phyloP scores from a whole-genome alignment of 2,113 vertebrate species.

The Alaudala cheleensis region DNA sequence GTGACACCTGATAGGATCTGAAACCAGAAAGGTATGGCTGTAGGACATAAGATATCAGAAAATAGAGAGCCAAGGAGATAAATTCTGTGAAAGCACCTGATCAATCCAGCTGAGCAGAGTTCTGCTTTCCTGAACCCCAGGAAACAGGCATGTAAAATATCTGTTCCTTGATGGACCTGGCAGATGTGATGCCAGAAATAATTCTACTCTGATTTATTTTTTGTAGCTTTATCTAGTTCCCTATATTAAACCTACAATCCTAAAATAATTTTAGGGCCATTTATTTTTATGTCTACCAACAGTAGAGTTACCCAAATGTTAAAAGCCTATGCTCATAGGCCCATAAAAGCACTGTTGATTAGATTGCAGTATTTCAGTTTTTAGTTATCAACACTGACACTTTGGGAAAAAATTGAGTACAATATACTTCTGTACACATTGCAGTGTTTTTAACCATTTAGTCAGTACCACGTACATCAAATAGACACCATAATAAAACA shows the following conservation, averaged over 20 bases:
- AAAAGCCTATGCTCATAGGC: conserved; percentile 58
- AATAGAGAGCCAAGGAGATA: conserved; percentile 12
- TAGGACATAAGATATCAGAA: conserved; percentile 17
- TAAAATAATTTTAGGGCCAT: conserved; percentile 70
- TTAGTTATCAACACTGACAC: conserved; percentile 67
- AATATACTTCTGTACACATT: conserved; percentile 54
- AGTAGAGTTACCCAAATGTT: conserved; percentile 66
- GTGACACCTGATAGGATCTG: conserved; percentile 37
- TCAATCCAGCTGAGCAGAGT: neutral
- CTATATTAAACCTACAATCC: conserved; percentile 65
- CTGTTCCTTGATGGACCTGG: conserved; percentile 43
- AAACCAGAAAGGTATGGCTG: neutral
- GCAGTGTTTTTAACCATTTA: conserved; percentile 66
- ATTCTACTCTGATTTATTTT: conserved; percentile 53
- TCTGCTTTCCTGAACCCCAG: conserved; percentile 8
- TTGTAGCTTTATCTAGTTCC: conserved; percentile 59
- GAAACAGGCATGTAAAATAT: conserved; percentile 57
- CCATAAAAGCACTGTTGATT: conserved; percentile 66
- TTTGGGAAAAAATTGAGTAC: conserved; percentile 59
- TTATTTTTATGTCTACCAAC: conserved; percentile 72
- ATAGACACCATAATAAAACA: conserved; percentile 65
- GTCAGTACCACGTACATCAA: conserved; percentile 57
- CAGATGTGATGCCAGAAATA: conserved; percentile 60
- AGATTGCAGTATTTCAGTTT: conserved; percentile 68
- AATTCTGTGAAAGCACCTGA: conserved; percentile 32